Evolutionary conservation across 2,888 invertebrate genomes (phyloP).

Genomic region (Dolichomitus sp.): DNA sequence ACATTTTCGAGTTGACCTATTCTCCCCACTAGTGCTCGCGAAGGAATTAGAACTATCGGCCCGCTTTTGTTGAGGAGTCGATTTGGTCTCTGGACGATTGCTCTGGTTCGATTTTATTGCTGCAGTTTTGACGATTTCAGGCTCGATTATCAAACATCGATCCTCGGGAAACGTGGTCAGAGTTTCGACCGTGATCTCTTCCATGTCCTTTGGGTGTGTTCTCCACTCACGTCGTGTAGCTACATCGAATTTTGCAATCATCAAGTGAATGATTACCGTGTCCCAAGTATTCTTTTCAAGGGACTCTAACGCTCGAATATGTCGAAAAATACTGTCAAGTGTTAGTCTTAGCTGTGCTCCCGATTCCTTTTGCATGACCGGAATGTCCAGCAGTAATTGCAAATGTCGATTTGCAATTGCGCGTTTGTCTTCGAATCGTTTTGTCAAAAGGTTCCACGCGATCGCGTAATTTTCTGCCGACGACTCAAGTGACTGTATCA

Average conservation of each 20-base stretch:
- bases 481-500: slow-evolving; percentile 33
- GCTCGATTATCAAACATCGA: slow-evolving; percentile 49
- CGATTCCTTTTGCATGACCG: too few relatives aligned
- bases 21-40: neutral
- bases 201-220: slow-evolving; percentile 18
- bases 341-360: slow-evolving; percentile 19
- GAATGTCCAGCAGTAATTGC: too few relatives aligned
- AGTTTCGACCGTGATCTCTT: neutral
- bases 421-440: slow-evolving; percentile 51
- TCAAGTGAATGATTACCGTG: slow-evolving; percentile 39
- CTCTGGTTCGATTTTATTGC: slow-evolving; percentile 13
- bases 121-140: slow-evolving; percentile 1
- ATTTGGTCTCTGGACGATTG: slow-evolving; percentile 8
- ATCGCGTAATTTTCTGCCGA: slow-evolving; percentile 54
- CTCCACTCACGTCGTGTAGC: slow-evolving; percentile 54
- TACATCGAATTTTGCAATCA: neutral
- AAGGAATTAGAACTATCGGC: slow-evolving; percentile 3
- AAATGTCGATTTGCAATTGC: too few relatives aligned
- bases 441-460: slow-evolving; percentile 51
- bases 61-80: neutral
- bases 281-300: slow-evolving; percentile 42
- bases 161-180: slow-evolving; percentile 52
- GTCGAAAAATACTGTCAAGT: slow-evolving; percentile 30
- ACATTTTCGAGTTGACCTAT: neutral
- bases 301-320: slow-evolving; percentile 32